Evolutionary conservation across 2,797 vertebrate species (phyloP), one percentile per base, ranked within the genome.

Genomic region (Leptodactylus fallax): DNA sequence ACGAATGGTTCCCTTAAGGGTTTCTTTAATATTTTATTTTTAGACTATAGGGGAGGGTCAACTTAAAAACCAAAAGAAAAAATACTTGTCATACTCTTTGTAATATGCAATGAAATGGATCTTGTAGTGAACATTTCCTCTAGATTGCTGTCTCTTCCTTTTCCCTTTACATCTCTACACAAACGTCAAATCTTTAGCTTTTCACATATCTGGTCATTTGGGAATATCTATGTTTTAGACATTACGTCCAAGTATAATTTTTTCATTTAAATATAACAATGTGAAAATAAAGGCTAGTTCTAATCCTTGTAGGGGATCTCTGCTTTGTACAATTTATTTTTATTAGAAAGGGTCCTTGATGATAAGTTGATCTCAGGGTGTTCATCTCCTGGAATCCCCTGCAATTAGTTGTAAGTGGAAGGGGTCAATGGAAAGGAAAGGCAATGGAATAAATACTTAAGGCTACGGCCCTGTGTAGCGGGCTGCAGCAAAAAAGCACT

Each of bases 21-120:
- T 86, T 83, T 89, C 60, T 69, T 89, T 89, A 83, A 89, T 89
- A 83, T 86, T 86, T 86, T 87, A 89, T 89, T 89, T 89, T 89
- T 89, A 86, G 88, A 86, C 71, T 63, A 86, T 87, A 89, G 85
- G 72, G 80, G 85, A 79, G 85, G 85, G 88, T 87, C 80, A 86
- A 79, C 78, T 86, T 27, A 53, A 89, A 77, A 53, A 51, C 6
- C 21, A 51, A 53, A 76, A 78, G 78, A 82, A 78, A 85, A 77
- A 77, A 27, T 19, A 7, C 79, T 51, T 86, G 61, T 78, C 45
- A 51, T 79, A 58, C 74, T 82, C 53, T 79, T 36, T 79, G 80
- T 21, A 79, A 89, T 63, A 86, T 89, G 51, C 88, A 83, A 21
- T 60, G 85, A 86, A 71, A 83, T 49, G 5, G 71, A 83, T 78